Evolutionary conservation across 2,797 vertebrate genomes (phyloP).

Genomic region (Phaenicophaeus curvirostris): DNA sequence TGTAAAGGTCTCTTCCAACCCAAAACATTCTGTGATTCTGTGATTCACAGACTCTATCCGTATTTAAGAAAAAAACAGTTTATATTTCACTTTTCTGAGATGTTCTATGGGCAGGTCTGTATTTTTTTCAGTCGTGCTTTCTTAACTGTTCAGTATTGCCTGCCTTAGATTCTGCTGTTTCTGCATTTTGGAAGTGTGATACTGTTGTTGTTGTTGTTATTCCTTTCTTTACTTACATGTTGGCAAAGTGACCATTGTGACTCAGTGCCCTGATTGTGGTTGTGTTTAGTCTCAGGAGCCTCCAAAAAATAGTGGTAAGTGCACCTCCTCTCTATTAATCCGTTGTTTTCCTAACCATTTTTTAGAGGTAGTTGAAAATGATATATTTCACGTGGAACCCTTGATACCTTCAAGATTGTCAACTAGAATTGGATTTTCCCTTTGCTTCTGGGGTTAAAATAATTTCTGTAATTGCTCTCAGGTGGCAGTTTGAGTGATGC

Average conservation of each 20-base stretch:
- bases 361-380: background rate
- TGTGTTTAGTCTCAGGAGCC: background rate
- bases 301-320: background rate
- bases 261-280: background rate
- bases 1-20: too few relatives aligned
- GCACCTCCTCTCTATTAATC: background rate
- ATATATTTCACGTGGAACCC: background rate
- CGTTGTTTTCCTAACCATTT: background rate
- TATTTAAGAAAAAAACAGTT: background rate
- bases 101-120: background rate
- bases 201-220: background rate
- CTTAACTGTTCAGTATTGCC: background rate
- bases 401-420: background rate
- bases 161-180: background rate
- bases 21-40: too few relatives aligned
- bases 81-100: background rate
- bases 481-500: conserved; percentile 35
- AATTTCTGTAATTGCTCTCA: conserved; percentile 59
- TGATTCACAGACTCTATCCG: background rate
- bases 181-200: background rate
- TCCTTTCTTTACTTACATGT: background rate
- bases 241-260: background rate
- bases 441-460: conserved; percentile 47
- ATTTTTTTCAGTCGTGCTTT: background rate
- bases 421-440: background rate